Conservation (phyloP, 2,888 invertebrate genomes). For the Masnerella sp. region DNA sequence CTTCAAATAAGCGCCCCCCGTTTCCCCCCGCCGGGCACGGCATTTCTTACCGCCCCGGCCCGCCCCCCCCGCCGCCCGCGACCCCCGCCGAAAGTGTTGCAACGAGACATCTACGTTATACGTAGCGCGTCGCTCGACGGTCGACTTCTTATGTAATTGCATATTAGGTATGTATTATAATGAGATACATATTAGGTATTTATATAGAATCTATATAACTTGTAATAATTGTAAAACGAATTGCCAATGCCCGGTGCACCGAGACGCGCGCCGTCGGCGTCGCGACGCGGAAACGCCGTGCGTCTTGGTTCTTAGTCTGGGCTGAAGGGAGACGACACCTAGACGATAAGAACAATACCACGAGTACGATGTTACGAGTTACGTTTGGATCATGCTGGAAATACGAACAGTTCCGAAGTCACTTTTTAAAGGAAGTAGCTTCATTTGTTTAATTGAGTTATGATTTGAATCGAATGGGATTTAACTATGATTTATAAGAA, state of each 20-base stretch:
- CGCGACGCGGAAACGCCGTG: constrained; percentile 62
- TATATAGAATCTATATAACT: constrained; percentile 77
- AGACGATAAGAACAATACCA: constrained; percentile 48
- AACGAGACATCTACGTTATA: constrained; percentile 69
- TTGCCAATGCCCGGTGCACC: constrained; percentile 75
- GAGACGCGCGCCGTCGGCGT: constrained; percentile 66
- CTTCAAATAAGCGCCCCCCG: constrained; percentile 68
- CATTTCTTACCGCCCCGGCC: too few species aligned
- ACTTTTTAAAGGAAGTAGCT: neutral
- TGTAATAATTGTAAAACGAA: constrained; percentile 76
- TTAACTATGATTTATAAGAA: too few species aligned
- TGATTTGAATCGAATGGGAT: too few species aligned
- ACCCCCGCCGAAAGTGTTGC: too few species aligned
- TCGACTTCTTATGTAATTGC: constrained; percentile 74
- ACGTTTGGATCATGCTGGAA: constrained; percentile 42
- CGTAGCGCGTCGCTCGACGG: constrained; percentile 68
- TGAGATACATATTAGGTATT: constrained; percentile 77
- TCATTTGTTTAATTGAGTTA: neutral
- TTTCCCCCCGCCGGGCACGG: constrained; percentile 1
- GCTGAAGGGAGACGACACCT: constrained; percentile 65
- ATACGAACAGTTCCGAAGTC: too few species aligned
- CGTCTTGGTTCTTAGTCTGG: constrained; percentile 70
- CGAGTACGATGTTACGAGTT: constrained; percentile 54
- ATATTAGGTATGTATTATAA: constrained; percentile 77
- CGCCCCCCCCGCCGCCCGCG: too few species aligned